These are phyloP conservation scores for Quadriops clusia DNA, from an alignment of 2,888 invertebrate genomes.

Conservation along the genomic window DNA sequence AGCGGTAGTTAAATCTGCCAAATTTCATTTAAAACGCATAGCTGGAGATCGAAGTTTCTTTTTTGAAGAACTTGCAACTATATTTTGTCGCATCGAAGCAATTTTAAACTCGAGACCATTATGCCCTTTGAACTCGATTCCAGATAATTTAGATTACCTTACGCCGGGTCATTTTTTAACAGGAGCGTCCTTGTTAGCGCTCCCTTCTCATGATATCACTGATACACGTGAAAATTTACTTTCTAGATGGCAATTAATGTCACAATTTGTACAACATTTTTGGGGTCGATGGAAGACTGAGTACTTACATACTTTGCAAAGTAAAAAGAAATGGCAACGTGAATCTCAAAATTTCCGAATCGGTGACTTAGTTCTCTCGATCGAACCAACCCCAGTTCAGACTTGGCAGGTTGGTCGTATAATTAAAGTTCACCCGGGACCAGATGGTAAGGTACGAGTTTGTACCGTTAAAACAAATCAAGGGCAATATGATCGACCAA, in stretches of 20 bases:
- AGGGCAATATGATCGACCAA: too few species aligned
- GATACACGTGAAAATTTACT: not conserved
- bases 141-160: not conserved
- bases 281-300: slow-evolving; percentile 5
- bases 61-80: slow-evolving; percentile 1
- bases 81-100: slow-evolving; percentile 1
- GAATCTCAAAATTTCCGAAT: too few species aligned
- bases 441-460: too few species aligned
- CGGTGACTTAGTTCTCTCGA: too few species aligned
- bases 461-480: too few species aligned
- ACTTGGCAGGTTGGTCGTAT: too few species aligned
- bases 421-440: too few species aligned
- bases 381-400: too few species aligned
- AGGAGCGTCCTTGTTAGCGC: not conserved
- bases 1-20: too few species aligned
- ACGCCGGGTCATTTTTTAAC: slow-evolving; percentile 4
- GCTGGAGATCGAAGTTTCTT: not conserved
- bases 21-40: not conserved
- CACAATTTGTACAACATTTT: slow-evolving; percentile 1
- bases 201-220: not conserved
- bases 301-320: too few species aligned
- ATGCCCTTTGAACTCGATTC: not conserved
- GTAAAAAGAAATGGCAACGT: too few species aligned
- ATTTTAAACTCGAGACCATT: slow-evolving; percentile 2
- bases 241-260: slow-evolving; percentile 1